Base-by-base conservation (phyloP, 2,888 invertebrate species). In the Campopleginae sp. region DNA sequence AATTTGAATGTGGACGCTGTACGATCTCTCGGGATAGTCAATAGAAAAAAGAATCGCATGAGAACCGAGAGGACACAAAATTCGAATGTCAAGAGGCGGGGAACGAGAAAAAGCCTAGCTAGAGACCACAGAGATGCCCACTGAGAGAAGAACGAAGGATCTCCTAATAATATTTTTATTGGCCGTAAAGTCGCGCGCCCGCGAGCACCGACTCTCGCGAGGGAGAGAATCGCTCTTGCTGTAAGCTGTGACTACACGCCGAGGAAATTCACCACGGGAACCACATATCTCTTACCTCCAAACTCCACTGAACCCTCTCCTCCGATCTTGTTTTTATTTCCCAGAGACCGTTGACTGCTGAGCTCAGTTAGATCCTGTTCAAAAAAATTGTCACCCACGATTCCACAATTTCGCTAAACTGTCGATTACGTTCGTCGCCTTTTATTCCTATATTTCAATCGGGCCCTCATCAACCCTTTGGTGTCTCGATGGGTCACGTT, bases 131-230 rank as follows among this genome's bases (percentile, higher is more conserved):
- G 65, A 72, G 80, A 86, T 87, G 70, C 81, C 82, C 87, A 82
- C 83, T 84, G 86, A 71, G 84, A 86, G 82, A 80, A 78, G 80
- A 77, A 80, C 76, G 61, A 78, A 82, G 84, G 86, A 87, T 88
- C 88, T 87, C 86, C 92, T 89, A 91, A 90, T 91, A 92, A 91
- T 92, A 90, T 91, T 92, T 91, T 92, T 92, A 92, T 91, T 91
- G 91, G 71, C 90, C 91, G 90, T 92, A 92, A 92, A 92, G 81
- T 88, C 86, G 86, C 84, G 86, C 80, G 82, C 82, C 61, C 58
- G 46, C 84, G 86, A 78, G 82, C 82, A 61, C 58, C 33, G 31
- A 42, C 42, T 66, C 72, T 72, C 80, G 84, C 72, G 74, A 72
- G 77, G 46, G 80, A 42, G 75, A 70, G 71, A 76, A 79, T 78